Conservation (phyloP, 23 tunicate species). For the Aplidium turbinatum region DNA sequence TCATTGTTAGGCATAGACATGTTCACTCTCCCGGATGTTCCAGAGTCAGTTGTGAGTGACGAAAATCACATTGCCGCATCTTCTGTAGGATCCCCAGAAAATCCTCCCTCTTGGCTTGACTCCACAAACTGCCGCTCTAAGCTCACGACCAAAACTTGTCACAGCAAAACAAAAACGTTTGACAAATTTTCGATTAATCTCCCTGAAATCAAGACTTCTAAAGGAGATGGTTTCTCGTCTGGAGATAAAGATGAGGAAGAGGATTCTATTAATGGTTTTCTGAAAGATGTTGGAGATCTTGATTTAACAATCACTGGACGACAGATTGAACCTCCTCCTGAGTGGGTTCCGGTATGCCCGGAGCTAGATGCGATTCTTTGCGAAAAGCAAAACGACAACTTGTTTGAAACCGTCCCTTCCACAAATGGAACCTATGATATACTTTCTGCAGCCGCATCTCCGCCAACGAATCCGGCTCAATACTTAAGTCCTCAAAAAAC, state of each 20-base stretch:
- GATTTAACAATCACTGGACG: conserved; percentile 81
- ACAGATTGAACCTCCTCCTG: conserved; percentile 69
- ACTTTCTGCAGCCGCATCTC: neutral
- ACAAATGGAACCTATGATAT: neutral
- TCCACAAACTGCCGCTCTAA: too few species aligned
- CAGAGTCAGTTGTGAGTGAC: conserved; percentile 8
- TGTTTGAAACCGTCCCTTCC: neutral
- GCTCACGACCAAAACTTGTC: too few species aligned
- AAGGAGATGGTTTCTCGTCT: neutral
- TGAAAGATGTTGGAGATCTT: conserved; percentile 59
- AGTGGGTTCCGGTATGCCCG: conserved; percentile 69
- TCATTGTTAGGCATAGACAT: conserved; percentile 13
- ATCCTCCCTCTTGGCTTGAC: too few species aligned
- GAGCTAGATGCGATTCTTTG: conserved; percentile 64
- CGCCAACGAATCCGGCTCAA: conserved; percentile 12
- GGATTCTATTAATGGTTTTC: conserved; percentile 31
- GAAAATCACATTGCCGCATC: too few species aligned
- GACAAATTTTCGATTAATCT: too few species aligned
- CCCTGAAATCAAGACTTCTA: too few species aligned
- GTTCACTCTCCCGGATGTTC: conserved; percentile 10
- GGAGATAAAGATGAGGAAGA: neutral
- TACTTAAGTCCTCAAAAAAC: too few species aligned
- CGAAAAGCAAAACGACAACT: conserved; percentile 70
- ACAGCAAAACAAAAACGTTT: too few species aligned
- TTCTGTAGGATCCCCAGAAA: too few species aligned